Evolutionary conservation across 2,113 vertebrate species (phyloP).

Genomic region (Tapirus terrestris): DNA sequence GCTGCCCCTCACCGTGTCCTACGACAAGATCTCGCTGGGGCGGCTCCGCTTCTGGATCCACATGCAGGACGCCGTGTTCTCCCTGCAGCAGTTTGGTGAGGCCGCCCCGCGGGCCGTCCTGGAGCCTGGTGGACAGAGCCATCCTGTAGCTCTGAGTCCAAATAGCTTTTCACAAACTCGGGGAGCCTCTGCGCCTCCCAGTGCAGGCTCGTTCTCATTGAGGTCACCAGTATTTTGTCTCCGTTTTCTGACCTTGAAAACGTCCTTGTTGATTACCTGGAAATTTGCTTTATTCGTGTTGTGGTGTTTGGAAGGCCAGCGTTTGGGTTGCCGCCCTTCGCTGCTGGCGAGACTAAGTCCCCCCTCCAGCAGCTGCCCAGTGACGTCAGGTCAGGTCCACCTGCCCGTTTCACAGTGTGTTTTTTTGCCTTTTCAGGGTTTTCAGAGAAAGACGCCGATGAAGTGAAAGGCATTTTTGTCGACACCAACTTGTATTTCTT

Average conservation of each 20-base stretch:
- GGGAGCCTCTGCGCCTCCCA: not conserved
- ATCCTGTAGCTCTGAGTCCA: not conserved
- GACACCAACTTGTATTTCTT: conserved; percentile 98
- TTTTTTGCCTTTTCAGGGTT: conserved; percentile 87
- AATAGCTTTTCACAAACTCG: not conserved
- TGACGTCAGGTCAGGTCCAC: not conserved
- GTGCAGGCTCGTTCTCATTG: no score
- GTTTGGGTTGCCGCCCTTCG: not conserved
- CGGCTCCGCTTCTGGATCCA: conserved; percentile 98
- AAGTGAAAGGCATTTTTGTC: conserved; percentile 99
- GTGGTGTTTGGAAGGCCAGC: not conserved
- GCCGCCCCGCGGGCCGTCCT: fast-evolving
- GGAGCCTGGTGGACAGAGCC: not conserved
- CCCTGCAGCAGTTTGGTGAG: conserved; percentile 95
- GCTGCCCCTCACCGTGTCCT: conserved; percentile 95
- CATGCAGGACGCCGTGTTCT: conserved; percentile 98
- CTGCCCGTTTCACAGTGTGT: fast-evolving
- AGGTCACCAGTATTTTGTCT: fast-evolving
- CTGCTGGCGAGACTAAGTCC: no score
- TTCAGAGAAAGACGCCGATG: conserved; percentile 98
- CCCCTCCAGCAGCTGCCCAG: no score
- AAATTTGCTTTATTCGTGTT: not conserved
- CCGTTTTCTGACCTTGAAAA: not conserved
- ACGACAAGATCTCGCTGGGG: conserved; percentile 96
- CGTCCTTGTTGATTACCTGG: not conserved